A percentile compares a stretch with the other conserved stretches of the same genome.
Evolutionary conservation across 2,113 vertebrate genomes (phyloP).

Genomic region (Aphelocoma coerulescens): DNA sequence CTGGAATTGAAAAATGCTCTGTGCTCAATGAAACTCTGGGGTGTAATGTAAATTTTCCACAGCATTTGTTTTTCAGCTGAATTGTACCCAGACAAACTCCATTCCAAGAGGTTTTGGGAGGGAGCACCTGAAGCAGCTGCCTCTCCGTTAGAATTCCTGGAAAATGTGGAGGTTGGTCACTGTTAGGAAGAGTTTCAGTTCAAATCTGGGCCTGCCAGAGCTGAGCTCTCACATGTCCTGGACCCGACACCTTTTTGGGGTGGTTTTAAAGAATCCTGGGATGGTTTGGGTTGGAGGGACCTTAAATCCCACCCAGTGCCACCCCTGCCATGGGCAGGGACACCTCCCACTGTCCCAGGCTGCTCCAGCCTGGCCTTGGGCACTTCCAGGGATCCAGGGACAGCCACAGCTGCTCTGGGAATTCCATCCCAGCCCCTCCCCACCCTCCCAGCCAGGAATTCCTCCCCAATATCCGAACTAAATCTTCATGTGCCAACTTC

Average conservation of each 20-base stretch:
- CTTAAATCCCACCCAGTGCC: fast-evolving
- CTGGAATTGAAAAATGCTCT: conserved; percentile 2
- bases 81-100: background rate
- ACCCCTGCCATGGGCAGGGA: background rate
- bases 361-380: fast-evolving
- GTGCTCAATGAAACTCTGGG: conserved; percentile 16
- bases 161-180: background rate
- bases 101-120: background rate
- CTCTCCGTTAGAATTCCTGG: background rate
- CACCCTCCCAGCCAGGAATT: background rate
- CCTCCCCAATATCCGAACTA: background rate
- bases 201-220: background rate
- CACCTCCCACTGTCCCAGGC: background rate
- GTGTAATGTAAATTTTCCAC: background rate
- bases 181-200: background rate
- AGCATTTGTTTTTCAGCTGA: background rate
- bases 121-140: background rate
- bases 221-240: background rate
- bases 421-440: background rate
- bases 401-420: background rate
- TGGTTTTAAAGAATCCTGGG: background rate
- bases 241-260: fast-evolving
- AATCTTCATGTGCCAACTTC: background rate
- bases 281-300: background rate
- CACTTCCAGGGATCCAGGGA: background rate